Base-by-base conservation (phyloP, 2,113 vertebrate species). In the Hiodon tergisus region DNA sequence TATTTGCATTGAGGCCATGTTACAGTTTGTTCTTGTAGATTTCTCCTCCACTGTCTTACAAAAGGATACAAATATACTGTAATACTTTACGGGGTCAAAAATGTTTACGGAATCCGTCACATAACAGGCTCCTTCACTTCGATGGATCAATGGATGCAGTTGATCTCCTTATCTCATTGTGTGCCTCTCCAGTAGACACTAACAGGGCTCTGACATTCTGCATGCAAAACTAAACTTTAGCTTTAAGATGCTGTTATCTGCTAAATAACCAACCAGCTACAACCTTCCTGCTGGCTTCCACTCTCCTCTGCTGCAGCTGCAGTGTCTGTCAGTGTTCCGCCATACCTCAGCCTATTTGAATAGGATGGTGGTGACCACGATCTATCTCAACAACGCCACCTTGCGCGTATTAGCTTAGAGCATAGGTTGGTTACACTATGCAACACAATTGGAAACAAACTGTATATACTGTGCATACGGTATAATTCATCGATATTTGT, bases 141-240 rank as follows among this genome's bases (percentile, higher is more conserved):
- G 52, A 16, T 54, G 55, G 51, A 69, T 55, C 68, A 17, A 54
- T 69, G 52, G 11, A 54, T 17, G 68, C 59, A 61, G 9, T 61
- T 14, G 59, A 61, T 61, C 10, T n/a, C 52, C 68, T 69, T 68
- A 68, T 68, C 68, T 69, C n/a, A 54, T 8, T 31, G 14, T 69
- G 67, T n/a, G 17, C 17, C 52, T 54, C 14, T 48, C 2, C 3
- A 47, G 17, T 69, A 57, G 11, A 9, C 68, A 50, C 76, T 17
- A 69, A 74, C 70, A 46, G 47, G 48, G 11, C 76, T 67, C 75
- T 69, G 78, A 84, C 73, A 67, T 69, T 50, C 76, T 72, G 79
- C 77, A 78, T 79, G 80, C 74, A 76, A 84, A 78, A 80, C 75
- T 81, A 76, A 81, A 63, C 71, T 77, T 81, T 81, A 74, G 78